A percentile compares a stretch with the other conserved stretches of the same genome.
These are phyloP conservation scores for Gerris buenoi DNA, from an alignment of 1,140 invertebrate species.

Conservation along the genomic window DNA sequence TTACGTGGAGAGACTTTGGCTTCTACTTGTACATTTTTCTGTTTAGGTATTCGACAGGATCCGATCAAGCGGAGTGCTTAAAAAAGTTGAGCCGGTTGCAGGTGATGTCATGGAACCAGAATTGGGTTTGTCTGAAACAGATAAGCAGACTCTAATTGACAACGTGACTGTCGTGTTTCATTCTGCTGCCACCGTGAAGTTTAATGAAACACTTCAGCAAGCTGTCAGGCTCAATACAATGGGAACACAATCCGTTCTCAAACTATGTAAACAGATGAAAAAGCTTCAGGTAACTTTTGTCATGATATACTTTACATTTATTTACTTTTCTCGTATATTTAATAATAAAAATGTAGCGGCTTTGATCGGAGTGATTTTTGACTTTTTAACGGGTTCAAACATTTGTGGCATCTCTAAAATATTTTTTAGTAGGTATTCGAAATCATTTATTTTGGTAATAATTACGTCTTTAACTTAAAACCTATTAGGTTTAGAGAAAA, in stretches of 20 bases:
- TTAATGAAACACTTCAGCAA: conserved; percentile 26
- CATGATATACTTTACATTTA: too few relatives aligned
- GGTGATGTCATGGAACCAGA: conserved; percentile 43
- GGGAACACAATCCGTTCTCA: conserved; percentile 26
- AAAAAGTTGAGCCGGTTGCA: conserved; percentile 36
- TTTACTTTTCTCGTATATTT: too few relatives aligned
- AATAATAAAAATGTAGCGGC: too few relatives aligned
- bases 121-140: conserved; percentile 32
- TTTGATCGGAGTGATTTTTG: too few relatives aligned
- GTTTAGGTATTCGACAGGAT: conserved; percentile 34
- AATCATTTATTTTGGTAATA: too few relatives aligned
- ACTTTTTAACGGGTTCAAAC: too few relatives aligned
- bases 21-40: too few relatives aligned
- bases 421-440: too few relatives aligned
- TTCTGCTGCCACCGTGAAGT: conserved; percentile 46
- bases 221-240: conserved; percentile 28
- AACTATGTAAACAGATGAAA: conserved; percentile 30
- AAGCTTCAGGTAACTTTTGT: conserved; percentile 31
- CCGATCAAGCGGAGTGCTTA: conserved; percentile 26
- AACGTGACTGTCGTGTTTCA: conserved; percentile 57
- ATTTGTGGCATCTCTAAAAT: too few relatives aligned
- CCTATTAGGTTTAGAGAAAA: too few relatives aligned
- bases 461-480: too few relatives aligned
- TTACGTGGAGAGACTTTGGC: too few relatives aligned
- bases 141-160: conserved; percentile 31